A percentile compares a stretch with the other conserved stretches of the same genome.
Conservation (phyloP, 2,113 vertebrate genomes). For the Romanogobio albipinnatus region DNA sequence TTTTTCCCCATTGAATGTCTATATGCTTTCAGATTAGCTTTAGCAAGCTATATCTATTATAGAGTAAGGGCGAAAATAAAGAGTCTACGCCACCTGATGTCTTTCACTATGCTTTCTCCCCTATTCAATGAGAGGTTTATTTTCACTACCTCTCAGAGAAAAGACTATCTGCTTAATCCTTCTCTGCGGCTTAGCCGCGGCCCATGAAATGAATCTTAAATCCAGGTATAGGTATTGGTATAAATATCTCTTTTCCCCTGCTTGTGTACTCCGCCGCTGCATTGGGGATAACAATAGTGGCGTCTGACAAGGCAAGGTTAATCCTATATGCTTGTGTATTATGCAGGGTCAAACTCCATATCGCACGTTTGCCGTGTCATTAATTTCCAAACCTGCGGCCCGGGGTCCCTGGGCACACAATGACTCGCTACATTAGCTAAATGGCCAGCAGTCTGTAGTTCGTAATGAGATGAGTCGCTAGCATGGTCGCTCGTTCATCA, state of each 20-base stretch:
- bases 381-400: constrained; percentile 89
- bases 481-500: constrained; percentile 98
- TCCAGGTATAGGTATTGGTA: constrained; percentile 47
- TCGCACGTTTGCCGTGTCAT: constrained; percentile 82
- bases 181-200: constrained; percentile 69
- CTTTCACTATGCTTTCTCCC: constrained; percentile 7
- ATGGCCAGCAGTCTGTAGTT: constrained; percentile 81
- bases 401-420: constrained; percentile 81
- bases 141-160: constrained; percentile 69
- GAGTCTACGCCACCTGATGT: constrained; percentile 23
- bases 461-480: constrained; percentile 97
- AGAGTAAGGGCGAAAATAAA: constrained; percentile 21
- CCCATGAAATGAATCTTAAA: constrained; percentile 72
- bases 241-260: constrained; percentile 64
- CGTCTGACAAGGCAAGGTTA: constrained; percentile 81
- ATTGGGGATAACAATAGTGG: constrained; percentile 72
- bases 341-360: constrained; percentile 80
- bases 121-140: constrained; percentile 50
- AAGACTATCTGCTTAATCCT: constrained; percentile 75
- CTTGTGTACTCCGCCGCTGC: constrained; percentile 66
- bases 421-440: constrained; percentile 97
- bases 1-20: background rate
- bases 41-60: background rate
- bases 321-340: constrained; percentile 81
- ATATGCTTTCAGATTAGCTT: constrained; percentile 9